Percentiles rank a stretch among this genome's conserved stretches.
These are phyloP conservation scores for Rhinatrema bivittatum DNA, from an alignment of 2,797 vertebrate genomes.

Conservation along the genomic window DNA sequence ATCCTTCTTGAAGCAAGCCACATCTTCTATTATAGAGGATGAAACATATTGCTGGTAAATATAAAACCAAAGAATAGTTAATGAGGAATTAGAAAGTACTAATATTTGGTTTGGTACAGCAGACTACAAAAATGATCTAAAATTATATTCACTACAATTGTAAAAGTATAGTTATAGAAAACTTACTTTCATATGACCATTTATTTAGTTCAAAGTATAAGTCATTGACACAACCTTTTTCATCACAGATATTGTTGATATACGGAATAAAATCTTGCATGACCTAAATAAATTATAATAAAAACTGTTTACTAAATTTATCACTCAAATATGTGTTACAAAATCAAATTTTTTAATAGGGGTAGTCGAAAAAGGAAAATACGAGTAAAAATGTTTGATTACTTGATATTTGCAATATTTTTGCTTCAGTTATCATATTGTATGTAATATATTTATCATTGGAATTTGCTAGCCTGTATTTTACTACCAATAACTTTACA, in stretches of 20 bases:
- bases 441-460: no score
- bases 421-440: no score
- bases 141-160: not conserved
- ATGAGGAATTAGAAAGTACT: not conserved
- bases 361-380: no score
- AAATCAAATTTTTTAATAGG: no score
- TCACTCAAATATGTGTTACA: no score
- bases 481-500: no score
- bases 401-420: no score
- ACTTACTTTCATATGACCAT: slow-evolving; percentile 16
- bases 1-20: slow-evolving; percentile 4
- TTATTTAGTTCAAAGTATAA: slow-evolving; percentile 15
- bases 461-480: no score
- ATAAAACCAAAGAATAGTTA: not conserved
- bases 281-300: not conserved
- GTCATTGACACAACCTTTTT: slow-evolving; percentile 3
- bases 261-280: slow-evolving; percentile 6
- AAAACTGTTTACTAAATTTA: not conserved
- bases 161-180: not conserved
- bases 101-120: no score
- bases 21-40: slow-evolving; percentile 13
- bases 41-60: slow-evolving; percentile 4
- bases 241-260: not conserved
- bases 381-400: no score
- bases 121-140: no score